A percentile compares a stretch with the other conserved stretches of the same genome.
phyloP scores from a whole-genome alignment of 64 coral and sea anemone species.

The Actinia tenebrosa region DNA sequence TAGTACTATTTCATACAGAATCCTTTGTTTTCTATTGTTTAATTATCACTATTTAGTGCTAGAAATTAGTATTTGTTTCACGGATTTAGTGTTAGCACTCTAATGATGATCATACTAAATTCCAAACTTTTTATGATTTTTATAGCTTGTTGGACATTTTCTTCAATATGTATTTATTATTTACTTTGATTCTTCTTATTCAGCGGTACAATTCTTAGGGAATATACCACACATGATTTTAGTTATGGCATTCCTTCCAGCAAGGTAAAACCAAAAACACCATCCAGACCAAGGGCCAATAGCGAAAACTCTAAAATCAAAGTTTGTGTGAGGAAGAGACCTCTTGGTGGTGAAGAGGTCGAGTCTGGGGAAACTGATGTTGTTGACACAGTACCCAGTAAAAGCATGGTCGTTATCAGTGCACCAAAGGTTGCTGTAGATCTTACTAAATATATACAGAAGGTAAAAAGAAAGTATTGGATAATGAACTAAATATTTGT shows the following conservation, averaged over 20 bases:
- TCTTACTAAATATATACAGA: slow-evolving; percentile 78
- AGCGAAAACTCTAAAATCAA: slow-evolving; percentile 51
- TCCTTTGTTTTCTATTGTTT: too few species aligned
- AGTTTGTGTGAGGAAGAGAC: slow-evolving; percentile 85
- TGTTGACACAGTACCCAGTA: slow-evolving; percentile 3
- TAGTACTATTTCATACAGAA: too few species aligned
- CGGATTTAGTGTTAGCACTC: too few species aligned
- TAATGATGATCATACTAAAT: neutral
- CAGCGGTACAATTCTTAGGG: neutral
- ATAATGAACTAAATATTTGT: too few species aligned
- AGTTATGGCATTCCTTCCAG: slow-evolving; percentile 77
- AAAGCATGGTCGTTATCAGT: slow-evolving; percentile 26
- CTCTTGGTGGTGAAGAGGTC: slow-evolving; percentile 41
- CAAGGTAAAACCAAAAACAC: slow-evolving; percentile 44
- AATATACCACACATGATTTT: slow-evolving; percentile 17
- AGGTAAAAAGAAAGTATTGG: slow-evolving; percentile 25
- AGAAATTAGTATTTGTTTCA: too few species aligned
- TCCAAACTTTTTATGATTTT: neutral
- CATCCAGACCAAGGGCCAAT: slow-evolving; percentile 18
- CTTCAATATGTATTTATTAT: too few species aligned
- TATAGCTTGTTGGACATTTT: too few species aligned
- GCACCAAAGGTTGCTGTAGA: slow-evolving; percentile 78
- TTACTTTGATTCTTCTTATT: neutral
- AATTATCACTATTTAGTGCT: too few species aligned
- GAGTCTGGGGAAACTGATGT: slow-evolving; percentile 43